Conservation (phyloP, 2,888 invertebrate species). For the Oscheius sp. region DNA sequence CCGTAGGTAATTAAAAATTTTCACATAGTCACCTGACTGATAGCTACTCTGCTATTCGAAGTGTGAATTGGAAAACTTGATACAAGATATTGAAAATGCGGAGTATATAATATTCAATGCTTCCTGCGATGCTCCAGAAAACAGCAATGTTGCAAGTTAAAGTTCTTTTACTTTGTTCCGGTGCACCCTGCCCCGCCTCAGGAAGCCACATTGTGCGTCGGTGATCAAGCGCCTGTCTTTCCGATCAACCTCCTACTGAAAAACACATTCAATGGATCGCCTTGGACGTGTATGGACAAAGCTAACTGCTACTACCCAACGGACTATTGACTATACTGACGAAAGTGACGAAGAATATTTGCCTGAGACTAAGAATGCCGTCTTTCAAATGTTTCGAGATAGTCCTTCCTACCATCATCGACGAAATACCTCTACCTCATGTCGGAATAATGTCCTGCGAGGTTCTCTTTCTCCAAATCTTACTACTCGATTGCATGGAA, state of each 20-base stretch:
- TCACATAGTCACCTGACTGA: constrained; percentile 5
- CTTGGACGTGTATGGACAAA: constrained; percentile 51
- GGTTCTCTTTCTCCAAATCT: constrained; percentile 18
- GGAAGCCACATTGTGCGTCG: constrained; percentile 24
- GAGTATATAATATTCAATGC: constrained; percentile 17
- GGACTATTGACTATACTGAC: constrained; percentile 27
- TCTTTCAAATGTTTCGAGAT: constrained; percentile 51
- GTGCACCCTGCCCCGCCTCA: constrained; percentile 20
- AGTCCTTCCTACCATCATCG: not conserved
- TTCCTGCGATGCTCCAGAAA: not conserved
- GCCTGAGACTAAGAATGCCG: constrained; percentile 50
- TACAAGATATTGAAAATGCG: constrained; percentile 15
- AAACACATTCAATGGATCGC: constrained; percentile 41
- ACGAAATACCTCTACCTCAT: not conserved
- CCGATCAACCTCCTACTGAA: constrained; percentile 25
- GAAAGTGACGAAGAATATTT: constrained; percentile 38
- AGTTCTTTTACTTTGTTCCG: too few species aligned
- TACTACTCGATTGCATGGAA: not conserved
- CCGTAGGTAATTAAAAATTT: not conserved
- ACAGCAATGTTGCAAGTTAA: too few species aligned
- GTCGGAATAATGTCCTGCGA: not conserved
- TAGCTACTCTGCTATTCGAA: too few species aligned
- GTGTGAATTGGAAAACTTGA: too few species aligned
- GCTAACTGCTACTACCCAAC: constrained; percentile 39
- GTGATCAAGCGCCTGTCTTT: constrained; percentile 30